phyloP scores from a whole-genome alignment of 2,888 invertebrate genomes.

The Saturnia japonica region DNA sequence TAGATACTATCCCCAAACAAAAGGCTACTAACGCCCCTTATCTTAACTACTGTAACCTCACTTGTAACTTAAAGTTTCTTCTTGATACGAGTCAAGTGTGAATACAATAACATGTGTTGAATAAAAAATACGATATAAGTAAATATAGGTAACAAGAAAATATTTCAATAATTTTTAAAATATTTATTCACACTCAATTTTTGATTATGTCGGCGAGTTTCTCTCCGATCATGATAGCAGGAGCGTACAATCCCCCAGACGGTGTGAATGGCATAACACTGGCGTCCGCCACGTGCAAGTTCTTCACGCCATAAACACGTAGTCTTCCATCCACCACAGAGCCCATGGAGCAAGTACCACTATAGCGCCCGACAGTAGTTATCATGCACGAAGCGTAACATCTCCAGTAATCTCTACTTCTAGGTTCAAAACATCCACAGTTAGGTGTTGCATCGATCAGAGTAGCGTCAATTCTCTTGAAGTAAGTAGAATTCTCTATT shows the following conservation, averaged over 20 bases:
- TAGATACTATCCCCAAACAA: too few relatives aligned
- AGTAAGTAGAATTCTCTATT: slow-evolving; percentile 43
- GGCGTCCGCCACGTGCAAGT: slow-evolving; percentile 44
- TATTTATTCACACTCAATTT: slow-evolving; percentile 21
- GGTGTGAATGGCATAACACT: slow-evolving; percentile 77
- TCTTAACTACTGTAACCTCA: too few relatives aligned
- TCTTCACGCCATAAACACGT: slow-evolving; percentile 35
- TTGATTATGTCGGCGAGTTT: slow-evolving; percentile 43
- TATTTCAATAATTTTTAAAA: neutral
- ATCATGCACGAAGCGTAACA: slow-evolving; percentile 55
- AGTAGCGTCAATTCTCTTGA: slow-evolving; percentile 37
- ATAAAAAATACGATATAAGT: too few relatives aligned
- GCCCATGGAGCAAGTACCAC: slow-evolving; percentile 88
- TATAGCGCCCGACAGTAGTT: slow-evolving; percentile 85
- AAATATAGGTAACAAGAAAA: neutral
- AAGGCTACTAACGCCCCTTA: too few relatives aligned
- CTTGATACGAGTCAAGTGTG: too few relatives aligned
- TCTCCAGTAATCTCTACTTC: slow-evolving; percentile 38
- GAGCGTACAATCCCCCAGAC: slow-evolving; percentile 81
- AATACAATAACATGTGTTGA: too few relatives aligned
- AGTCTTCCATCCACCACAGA: slow-evolving; percentile 85
- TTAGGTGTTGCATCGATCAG: slow-evolving; percentile 30
- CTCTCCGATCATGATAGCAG: slow-evolving; percentile 49
- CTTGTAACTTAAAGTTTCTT: too few relatives aligned
- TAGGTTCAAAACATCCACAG: slow-evolving; percentile 26